phyloP scores from a whole-genome alignment of 2,113 vertebrate genomes.

The Chamaetylas fuelleborni region DNA sequence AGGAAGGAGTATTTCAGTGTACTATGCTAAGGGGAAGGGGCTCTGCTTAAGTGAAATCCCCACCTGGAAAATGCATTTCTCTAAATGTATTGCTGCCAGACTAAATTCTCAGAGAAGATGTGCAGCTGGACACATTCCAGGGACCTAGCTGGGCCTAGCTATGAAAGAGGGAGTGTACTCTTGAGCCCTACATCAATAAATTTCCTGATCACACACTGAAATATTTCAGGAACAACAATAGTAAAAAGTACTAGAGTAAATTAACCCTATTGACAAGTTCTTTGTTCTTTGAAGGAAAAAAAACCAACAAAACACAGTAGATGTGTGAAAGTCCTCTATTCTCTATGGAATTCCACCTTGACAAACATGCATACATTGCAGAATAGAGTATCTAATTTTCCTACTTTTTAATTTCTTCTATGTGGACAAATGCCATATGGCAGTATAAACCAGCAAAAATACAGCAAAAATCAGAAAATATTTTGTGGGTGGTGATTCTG shows the following conservation, averaged over 20 bases:
- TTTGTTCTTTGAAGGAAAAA: background rate
- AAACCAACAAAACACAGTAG: background rate
- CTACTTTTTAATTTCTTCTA: background rate
- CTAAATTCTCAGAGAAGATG: background rate
- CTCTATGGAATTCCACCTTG: background rate
- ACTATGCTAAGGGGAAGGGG: background rate
- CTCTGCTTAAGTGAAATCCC: background rate
- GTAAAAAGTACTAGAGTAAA: background rate
- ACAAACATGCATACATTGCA: background rate
- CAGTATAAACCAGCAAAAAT: background rate
- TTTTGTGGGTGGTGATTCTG: background rate
- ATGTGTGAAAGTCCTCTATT: background rate
- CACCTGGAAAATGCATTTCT: background rate
- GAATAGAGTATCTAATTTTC: background rate
- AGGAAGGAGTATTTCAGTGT: background rate
- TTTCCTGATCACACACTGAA: background rate
- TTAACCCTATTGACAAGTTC: background rate
- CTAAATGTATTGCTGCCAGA: background rate
- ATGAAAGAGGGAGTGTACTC: background rate
- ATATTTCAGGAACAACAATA: background rate
- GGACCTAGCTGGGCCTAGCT: background rate
- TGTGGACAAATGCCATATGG: background rate
- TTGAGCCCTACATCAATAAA: background rate
- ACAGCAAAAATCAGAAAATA: background rate
- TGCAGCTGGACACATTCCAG: background rate